Percentiles rank a stretch among this genome's conserved stretches.
phyloP scores from a whole-genome alignment of 2,888 invertebrate species.

The Gryllus longicercus region DNA sequence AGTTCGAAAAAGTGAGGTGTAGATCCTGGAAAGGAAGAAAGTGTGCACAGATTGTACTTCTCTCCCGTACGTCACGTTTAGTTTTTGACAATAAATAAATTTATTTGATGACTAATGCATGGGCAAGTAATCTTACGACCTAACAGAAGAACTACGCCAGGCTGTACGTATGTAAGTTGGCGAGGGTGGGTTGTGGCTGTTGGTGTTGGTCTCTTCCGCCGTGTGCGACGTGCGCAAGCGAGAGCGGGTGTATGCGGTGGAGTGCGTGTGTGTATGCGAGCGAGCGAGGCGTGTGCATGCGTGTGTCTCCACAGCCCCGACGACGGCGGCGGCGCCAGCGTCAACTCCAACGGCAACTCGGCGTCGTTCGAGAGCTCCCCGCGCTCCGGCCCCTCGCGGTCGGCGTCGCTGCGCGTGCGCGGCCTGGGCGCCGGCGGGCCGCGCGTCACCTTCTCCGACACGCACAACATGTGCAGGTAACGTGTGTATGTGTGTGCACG shows the following conservation, averaged over 20 bases:
- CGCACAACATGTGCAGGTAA: slow-evolving; percentile 55
- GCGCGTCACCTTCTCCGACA: slow-evolving; percentile 59
- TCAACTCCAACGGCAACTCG: slow-evolving; percentile 53
- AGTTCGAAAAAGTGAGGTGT: no score
- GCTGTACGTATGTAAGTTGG: no score
- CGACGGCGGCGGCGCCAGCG: slow-evolving; percentile 37
- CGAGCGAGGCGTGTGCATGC: slow-evolving; percentile 17
- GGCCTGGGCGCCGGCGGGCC: slow-evolving; percentile 50
- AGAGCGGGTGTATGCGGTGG: background rate
- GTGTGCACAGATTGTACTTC: no score
- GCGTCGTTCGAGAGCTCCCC: slow-evolving; percentile 72
- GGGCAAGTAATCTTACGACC: no score
- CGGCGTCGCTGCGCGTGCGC: slow-evolving; percentile 61
- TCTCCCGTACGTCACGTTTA: no score
- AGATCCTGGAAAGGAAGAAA: no score
- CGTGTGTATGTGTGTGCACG: slow-evolving; percentile 22
- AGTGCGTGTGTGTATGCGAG: background rate
- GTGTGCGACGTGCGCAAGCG: background rate
- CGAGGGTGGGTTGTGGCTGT: background rate
- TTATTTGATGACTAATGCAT: no score
- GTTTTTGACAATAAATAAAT: no score
- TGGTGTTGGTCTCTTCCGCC: background rate
- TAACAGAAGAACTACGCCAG: no score
- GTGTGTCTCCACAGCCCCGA: slow-evolving; percentile 36
- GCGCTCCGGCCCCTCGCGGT: slow-evolving; percentile 48